phyloP scores from a whole-genome alignment of 2,888 invertebrate genomes.

The Lutraria lutraria region DNA sequence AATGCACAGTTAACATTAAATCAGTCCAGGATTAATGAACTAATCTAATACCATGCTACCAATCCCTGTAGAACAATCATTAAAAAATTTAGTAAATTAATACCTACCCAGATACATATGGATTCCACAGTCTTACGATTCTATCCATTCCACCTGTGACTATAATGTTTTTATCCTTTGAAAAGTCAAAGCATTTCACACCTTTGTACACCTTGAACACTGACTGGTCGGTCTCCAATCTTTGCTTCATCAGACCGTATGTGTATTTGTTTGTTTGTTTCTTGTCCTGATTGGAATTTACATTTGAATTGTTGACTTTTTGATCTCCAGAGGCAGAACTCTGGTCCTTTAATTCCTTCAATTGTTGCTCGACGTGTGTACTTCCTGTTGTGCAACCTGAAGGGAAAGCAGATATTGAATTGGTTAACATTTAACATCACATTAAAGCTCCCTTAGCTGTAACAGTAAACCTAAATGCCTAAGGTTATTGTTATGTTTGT shows the following conservation, averaged over 20 bases:
- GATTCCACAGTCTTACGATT: conserved; percentile 87
- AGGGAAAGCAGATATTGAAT: not conserved
- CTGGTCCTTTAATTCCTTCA: conserved; percentile 83
- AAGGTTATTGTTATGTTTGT: too few relatives aligned
- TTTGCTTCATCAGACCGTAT: conserved; percentile 76
- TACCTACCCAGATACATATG: conserved; percentile 82
- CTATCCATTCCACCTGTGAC: conserved; percentile 87
- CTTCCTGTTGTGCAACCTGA: conserved; percentile 86
- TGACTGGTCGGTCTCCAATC: conserved; percentile 85
- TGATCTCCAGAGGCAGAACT: conserved; percentile 55
- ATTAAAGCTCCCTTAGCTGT: too few relatives aligned
- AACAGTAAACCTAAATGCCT: too few relatives aligned
- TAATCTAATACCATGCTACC: too few relatives aligned
- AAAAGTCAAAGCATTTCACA: conserved; percentile 87
- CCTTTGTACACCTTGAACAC: conserved; percentile 87
- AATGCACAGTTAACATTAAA: too few relatives aligned
- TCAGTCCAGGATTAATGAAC: too few relatives aligned
- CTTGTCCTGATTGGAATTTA: conserved; percentile 54
- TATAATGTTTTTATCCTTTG: conserved; percentile 86
- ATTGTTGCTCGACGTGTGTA: conserved; percentile 85
- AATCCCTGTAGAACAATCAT: too few relatives aligned
- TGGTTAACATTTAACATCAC: too few relatives aligned
- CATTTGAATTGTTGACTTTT: conserved; percentile 65
- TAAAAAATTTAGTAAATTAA: not conserved
- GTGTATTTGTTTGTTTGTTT: conserved; percentile 76